These are phyloP conservation scores for Nymphalis polychloros DNA, from an alignment of 2,888 invertebrate genomes.

Conservation along the genomic window DNA sequence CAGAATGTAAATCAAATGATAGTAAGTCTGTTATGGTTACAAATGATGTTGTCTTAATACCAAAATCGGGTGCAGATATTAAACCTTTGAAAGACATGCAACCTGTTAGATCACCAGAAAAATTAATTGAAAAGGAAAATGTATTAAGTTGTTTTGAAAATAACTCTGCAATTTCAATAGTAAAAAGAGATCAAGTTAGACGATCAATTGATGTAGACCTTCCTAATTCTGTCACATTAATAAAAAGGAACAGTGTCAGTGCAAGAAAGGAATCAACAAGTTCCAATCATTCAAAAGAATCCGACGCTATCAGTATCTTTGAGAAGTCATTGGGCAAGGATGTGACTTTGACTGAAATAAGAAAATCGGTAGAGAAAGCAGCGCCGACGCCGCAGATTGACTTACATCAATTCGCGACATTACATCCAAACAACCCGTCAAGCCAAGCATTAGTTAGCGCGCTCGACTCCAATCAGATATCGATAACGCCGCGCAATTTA, in stretches of 20 bases:
- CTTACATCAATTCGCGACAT: conserved; percentile 67
- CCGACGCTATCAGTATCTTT: conserved; percentile 77
- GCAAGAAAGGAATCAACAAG: conserved; percentile 76
- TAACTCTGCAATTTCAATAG: conserved; percentile 78
- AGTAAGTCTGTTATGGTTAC: conserved; percentile 72
- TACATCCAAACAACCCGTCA: conserved; percentile 59
- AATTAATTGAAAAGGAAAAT: conserved; percentile 72
- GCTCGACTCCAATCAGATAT: conserved; percentile 71
- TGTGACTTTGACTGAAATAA: conserved; percentile 76
- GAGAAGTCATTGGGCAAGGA: conserved; percentile 77
- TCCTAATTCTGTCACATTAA: conserved; percentile 75
- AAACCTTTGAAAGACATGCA: conserved; percentile 75
- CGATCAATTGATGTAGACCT: conserved; percentile 75
- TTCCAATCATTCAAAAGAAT: conserved; percentile 73
- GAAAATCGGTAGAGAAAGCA: conserved; percentile 73
- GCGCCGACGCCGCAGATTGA: conserved; percentile 57
- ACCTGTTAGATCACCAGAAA: conserved; percentile 71
- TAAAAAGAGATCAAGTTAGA: conserved; percentile 74
- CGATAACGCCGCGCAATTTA: conserved; percentile 64
- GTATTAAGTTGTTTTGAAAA: conserved; percentile 78
- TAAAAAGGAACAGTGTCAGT: conserved; percentile 73
- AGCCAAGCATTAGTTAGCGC: conserved; percentile 55
- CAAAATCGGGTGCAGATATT: conserved; percentile 71
- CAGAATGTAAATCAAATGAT: conserved; percentile 65
- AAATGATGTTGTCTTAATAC: conserved; percentile 75